Evolutionary conservation across 2,113 vertebrate species (phyloP).

Genomic region (Chionomys nivalis): DNA sequence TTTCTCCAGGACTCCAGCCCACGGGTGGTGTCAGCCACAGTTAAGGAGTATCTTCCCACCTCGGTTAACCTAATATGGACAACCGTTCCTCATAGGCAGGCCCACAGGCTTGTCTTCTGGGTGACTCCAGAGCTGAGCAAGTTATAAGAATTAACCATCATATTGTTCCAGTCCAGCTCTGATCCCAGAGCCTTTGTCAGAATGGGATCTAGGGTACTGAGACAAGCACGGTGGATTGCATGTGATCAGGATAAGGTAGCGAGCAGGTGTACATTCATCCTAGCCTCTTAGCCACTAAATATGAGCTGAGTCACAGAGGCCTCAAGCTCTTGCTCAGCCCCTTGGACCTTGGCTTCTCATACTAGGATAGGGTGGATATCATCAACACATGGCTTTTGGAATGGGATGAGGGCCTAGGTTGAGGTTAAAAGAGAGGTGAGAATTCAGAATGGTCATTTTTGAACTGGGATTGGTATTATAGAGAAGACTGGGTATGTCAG

Average conservation of each 20-base stretch:
- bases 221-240: neutral
- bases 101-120: neutral
- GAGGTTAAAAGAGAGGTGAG: conserved; percentile 16
- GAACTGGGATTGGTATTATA: conserved; percentile 37
- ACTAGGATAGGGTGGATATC: neutral
- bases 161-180: neutral
- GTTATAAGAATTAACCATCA: neutral
- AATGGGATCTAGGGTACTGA: neutral
- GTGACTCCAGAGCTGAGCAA: neutral
- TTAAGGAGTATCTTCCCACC: neutral
- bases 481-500: conserved; percentile 1
- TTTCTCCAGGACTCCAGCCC: neutral
- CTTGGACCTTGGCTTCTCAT: neutral
- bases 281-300: neutral
- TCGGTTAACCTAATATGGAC: too few species aligned
- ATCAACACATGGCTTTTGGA: conserved; percentile 32
- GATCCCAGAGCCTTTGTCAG: conserved; percentile 25
- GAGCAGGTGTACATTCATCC: conserved; percentile 1
- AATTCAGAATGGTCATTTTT: conserved; percentile 27
- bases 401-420: conserved; percentile 28
- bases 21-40: neutral
- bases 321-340: conserved; percentile 37
- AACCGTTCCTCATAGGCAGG: neutral
- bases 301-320: conserved; percentile 50
- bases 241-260: conserved; percentile 18